A percentile compares a stretch with the other conserved stretches of the same genome.
Conservation (phyloP, 2,113 vertebrate species). For the Hyperoodon ampullatus region DNA sequence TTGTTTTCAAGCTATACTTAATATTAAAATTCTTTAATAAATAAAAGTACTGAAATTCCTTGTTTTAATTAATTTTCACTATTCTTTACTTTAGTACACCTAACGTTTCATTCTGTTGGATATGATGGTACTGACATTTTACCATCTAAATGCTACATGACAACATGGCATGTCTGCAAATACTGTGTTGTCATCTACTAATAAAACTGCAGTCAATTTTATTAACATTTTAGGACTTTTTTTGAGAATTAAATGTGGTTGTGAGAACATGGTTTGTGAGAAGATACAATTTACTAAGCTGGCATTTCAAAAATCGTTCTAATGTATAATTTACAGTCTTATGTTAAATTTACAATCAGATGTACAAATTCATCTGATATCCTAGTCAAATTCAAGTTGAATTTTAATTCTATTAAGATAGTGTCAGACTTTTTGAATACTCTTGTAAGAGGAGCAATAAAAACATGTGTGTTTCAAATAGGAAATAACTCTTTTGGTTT, state of each 20-base stretch:
- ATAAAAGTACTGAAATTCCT: neutral
- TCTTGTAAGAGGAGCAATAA: neutral
- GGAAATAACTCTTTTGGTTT: neutral
- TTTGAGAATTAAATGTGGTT: conserved; percentile 44
- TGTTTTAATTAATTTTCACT: conserved; percentile 31
- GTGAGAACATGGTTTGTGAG: conserved; percentile 11
- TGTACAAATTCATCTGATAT: neutral
- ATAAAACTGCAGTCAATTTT: conserved; percentile 16
- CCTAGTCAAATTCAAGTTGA: neutral
- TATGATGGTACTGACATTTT: neutral
- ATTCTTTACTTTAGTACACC: neutral
- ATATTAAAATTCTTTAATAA: conserved; percentile 21
- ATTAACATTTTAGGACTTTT: conserved; percentile 1
- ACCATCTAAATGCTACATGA: neutral
- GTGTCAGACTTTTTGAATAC: neutral
- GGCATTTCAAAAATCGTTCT: conserved; percentile 17
- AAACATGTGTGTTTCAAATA: conserved; percentile 29
- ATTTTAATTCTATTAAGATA: conserved; percentile 40
- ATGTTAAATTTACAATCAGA: conserved; percentile 36
- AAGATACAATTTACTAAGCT: conserved; percentile 29
- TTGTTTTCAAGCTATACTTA: conserved; percentile 44
- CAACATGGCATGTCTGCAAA: neutral
- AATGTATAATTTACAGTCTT: conserved; percentile 11
- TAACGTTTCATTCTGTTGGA: neutral
- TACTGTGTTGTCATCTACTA: neutral